A percentile compares a stretch with the other conserved stretches of the same genome.
Evolutionary conservation across 1,140 invertebrate species (phyloP).

Genomic region (Leptoteleia sp.): DNA sequence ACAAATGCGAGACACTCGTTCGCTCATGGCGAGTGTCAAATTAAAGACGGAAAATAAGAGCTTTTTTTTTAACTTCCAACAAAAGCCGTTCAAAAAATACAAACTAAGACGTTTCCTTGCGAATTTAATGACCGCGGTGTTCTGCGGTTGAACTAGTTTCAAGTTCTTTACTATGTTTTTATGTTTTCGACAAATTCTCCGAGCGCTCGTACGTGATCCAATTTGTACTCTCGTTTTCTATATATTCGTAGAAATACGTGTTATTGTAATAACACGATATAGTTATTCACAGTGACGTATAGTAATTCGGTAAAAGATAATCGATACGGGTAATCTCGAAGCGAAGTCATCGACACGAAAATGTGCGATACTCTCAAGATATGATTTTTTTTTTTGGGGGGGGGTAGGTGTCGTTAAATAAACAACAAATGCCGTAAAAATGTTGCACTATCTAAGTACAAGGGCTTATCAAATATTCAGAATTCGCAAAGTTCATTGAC

Average conservation of each 20-base stretch:
- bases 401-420: too few relatives aligned
- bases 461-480: too few relatives aligned
- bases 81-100: conserved; percentile 28
- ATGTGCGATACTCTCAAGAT: too few relatives aligned
- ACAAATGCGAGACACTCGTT: too few relatives aligned
- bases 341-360: too few relatives aligned
- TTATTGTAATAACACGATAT: conserved; percentile 22
- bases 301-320: too few relatives aligned
- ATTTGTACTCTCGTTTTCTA: conserved; percentile 34
- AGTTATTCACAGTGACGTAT: too few relatives aligned
- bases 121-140: conserved; percentile 51
- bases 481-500: too few relatives aligned
- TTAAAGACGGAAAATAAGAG: conserved; percentile 10
- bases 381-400: too few relatives aligned
- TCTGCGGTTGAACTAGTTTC: conserved; percentile 48
- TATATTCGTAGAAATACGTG: conserved; percentile 17
- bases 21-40: conserved; percentile 7
- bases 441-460: too few relatives aligned
- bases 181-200: conserved; percentile 41
- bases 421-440: too few relatives aligned
- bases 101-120: conserved; percentile 32
- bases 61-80: conserved; percentile 25
- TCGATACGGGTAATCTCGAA: too few relatives aligned
- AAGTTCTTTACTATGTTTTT: conserved; percentile 49
- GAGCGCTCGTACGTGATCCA: conserved; percentile 52